Conservation (phyloP, 1,140 invertebrate species). For the Schmidtea mediterranea region DNA sequence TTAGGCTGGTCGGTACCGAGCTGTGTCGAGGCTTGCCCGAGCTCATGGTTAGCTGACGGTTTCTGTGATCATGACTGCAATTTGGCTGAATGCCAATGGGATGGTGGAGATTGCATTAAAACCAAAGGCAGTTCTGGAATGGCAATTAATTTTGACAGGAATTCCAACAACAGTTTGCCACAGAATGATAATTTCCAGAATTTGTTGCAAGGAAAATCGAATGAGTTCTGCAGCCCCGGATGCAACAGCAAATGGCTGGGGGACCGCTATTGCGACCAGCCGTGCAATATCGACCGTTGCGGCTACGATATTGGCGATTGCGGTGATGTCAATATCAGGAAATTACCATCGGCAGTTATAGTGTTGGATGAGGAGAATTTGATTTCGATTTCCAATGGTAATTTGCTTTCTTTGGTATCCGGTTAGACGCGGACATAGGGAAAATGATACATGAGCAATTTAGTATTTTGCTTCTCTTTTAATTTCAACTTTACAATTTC, state of each 20-base stretch:
- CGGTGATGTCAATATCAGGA: conserved; percentile 20
- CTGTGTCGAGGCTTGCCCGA: conserved; percentile 44
- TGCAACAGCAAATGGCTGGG: conserved; percentile 31
- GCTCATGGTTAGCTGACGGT: conserved; percentile 48
- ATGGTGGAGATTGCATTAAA: conserved; percentile 35
- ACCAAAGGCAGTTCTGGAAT: conserved; percentile 10
- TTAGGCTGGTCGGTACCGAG: conserved; percentile 50
- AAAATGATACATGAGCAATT: too few relatives aligned
- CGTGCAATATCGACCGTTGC: conserved; percentile 29
- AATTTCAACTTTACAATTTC: too few relatives aligned
- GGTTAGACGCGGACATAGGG: too few relatives aligned
- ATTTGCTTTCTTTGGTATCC: too few relatives aligned
- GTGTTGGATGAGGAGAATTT: too few relatives aligned
- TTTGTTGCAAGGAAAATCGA: background rate
- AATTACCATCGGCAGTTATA: conserved; percentile 10
- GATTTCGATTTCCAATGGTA: too few relatives aligned
- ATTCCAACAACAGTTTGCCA: background rate
- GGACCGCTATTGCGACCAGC: conserved; percentile 31
- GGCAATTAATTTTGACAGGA: background rate
- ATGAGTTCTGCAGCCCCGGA: conserved; percentile 23
- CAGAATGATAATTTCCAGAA: background rate
- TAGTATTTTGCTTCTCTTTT: too few relatives aligned
- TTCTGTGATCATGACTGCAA: conserved; percentile 51
- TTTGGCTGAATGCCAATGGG: conserved; percentile 44
- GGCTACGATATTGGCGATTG: conserved; percentile 32